Evolutionary conservation across 2,888 invertebrate species (phyloP).

Genomic region (Acrobasis consociella): DNA sequence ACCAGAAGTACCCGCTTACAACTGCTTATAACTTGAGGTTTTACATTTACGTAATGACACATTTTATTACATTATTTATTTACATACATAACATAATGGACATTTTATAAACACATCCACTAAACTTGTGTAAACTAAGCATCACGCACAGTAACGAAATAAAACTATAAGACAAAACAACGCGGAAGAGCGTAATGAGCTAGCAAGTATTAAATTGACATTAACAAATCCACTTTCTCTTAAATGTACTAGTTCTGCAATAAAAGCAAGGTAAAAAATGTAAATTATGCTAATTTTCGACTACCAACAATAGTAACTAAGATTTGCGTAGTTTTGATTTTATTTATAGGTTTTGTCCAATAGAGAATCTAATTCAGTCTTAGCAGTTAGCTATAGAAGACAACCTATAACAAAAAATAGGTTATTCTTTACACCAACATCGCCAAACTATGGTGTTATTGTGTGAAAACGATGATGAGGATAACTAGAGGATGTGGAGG

Average conservation of each 20-base stretch:
- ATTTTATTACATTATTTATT: not conserved
- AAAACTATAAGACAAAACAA: constrained; percentile 55
- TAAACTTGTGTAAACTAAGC: constrained; percentile 34
- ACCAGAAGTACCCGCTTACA: no score
- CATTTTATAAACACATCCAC: constrained; percentile 43
- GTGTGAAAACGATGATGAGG: no score
- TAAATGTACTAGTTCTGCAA: constrained; percentile 11
- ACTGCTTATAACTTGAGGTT: no score
- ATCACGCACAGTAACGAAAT: constrained; percentile 50
- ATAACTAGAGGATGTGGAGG: no score
- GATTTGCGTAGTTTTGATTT: not conserved
- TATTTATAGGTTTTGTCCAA: constrained; percentile 2
- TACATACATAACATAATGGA: not conserved
- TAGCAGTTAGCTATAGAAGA: not conserved
- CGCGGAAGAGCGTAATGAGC: constrained; percentile 38
- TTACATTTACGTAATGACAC: not conserved
- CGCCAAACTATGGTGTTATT: no score
- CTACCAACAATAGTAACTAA: constrained; percentile 2
- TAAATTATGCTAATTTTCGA: constrained; percentile 3
- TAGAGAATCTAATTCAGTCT: not conserved
- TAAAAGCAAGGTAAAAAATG: constrained; percentile 9
- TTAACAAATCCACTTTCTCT: constrained; percentile 14
- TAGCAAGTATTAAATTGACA: constrained; percentile 25
- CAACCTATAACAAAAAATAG: not conserved
- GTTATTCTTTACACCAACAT: no score